phyloP scores from a whole-genome alignment of 2,113 vertebrate genomes.

The Antechinus stuartii region DNA sequence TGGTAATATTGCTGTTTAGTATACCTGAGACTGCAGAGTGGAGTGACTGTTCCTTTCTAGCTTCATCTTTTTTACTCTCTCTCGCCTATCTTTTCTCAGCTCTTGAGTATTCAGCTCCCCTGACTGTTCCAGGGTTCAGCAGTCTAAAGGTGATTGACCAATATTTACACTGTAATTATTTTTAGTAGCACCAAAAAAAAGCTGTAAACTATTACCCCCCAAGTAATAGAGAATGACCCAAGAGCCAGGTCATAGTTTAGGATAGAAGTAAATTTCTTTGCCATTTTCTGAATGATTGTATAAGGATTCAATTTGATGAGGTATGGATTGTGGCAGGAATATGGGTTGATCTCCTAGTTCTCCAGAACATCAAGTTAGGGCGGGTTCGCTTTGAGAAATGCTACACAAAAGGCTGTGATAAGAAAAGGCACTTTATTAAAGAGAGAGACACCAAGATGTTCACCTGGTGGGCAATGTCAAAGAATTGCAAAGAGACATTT shows the following conservation, averaged over 20 bases:
- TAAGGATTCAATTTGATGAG: not conserved
- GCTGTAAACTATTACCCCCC: not conserved
- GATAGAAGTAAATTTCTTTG: not conserved
- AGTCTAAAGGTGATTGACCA: not conserved
- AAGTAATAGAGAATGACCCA: not conserved
- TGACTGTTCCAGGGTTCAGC: no score
- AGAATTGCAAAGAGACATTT: no score
- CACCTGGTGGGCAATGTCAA: no score
- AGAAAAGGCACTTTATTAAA: no score
- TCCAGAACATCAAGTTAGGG: no score
- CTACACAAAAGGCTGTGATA: no score
- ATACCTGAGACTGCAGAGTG: no score
- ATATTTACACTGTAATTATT: not conserved
- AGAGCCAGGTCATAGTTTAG: not conserved
- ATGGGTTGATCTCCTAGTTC: no score
- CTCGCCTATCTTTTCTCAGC: not conserved
- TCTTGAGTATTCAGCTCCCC: not conserved
- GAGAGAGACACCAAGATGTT: no score
- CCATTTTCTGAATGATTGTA: not conserved
- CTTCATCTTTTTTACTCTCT: not conserved
- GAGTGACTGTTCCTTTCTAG: not conserved
- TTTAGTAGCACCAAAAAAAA: not conserved
- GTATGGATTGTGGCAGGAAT: no score
- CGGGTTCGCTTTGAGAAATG: no score
- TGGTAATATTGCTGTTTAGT: no score